A percentile compares a stretch with the other conserved stretches of the same genome.
phyloP scores from a whole-genome alignment of 2,888 invertebrate species.

The Thereva nobilitata region DNA sequence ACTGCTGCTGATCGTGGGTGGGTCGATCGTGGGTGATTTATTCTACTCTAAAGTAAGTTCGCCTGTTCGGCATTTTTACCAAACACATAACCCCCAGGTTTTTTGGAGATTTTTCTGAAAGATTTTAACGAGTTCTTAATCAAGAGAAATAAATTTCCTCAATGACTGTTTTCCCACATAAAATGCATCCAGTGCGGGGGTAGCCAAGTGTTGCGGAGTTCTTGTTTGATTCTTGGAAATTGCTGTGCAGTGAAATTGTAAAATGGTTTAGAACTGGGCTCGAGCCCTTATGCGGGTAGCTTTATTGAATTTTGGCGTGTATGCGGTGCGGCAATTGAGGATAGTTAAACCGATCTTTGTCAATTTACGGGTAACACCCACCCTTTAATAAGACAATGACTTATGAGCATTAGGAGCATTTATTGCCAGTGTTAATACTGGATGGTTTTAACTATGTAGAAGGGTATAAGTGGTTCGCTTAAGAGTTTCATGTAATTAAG shows the following conservation, averaged over 20 bases:
- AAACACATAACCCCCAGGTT: too few relatives aligned
- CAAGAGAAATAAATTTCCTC: conserved; percentile 9
- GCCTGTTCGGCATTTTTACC: too few relatives aligned
- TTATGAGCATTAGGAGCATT: neutral
- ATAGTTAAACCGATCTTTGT: conserved; percentile 21
- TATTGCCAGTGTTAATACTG: too few relatives aligned
- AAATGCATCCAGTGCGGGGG: too few relatives aligned
- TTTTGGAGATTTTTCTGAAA: conserved; percentile 4
- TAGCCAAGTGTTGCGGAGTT: conserved; percentile 1
- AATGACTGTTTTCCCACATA: neutral
- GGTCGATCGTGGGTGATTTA: neutral
- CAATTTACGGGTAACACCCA: conserved; percentile 26
- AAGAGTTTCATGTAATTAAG: too few relatives aligned
- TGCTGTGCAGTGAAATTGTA: neutral
- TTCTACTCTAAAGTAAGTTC: too few relatives aligned
- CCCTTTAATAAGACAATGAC: conserved; percentile 25
- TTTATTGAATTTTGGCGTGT: conserved; percentile 30
- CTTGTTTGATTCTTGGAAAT: neutral
- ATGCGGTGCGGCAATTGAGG: conserved; percentile 19
- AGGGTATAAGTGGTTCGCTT: too few relatives aligned
- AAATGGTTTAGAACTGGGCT: neutral
- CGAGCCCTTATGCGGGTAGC: conserved; percentile 26
- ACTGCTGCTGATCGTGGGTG: conserved; percentile 17
- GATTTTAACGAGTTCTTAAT: conserved; percentile 29
- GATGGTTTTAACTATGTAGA: too few relatives aligned